Conservation (phyloP, 1,140 invertebrate species). For the Lordiphosa collinella region DNA sequence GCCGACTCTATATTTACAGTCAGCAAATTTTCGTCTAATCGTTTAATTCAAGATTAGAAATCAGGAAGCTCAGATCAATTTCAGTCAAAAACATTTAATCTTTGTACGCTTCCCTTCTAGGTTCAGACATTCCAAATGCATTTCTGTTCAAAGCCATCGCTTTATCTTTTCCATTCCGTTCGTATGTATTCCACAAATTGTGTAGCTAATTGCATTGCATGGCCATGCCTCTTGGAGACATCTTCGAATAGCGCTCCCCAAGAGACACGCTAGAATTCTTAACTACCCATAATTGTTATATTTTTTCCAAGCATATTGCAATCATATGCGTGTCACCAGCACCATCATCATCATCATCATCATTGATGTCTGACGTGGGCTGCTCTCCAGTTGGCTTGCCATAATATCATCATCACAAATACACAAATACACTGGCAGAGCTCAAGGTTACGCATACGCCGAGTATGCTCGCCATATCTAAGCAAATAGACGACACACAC, state of each 20-base stretch:
- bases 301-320: conserved; percentile 56
- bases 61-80: too few species aligned
- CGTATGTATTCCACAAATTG: conserved; percentile 30
- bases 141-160: too few species aligned
- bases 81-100: too few species aligned
- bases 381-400: conserved; percentile 30
- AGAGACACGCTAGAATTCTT: conserved; percentile 47
- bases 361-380: conserved; percentile 19
- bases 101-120: too few species aligned
- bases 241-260: conserved; percentile 12
- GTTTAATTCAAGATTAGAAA: too few species aligned
- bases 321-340: conserved; percentile 45
- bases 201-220: conserved; percentile 37
- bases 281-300: conserved; percentile 68
- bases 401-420: conserved; percentile 40
- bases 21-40: too few species aligned
- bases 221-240: conserved; percentile 15
- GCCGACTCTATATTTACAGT: too few species aligned
- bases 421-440: conserved; percentile 24
- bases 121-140: too few species aligned
- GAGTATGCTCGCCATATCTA: conserved; percentile 70
- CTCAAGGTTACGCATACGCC: conserved; percentile 75
- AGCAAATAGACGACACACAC: conserved; percentile 61
- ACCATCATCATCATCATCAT: conserved; percentile 26
- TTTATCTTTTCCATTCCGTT: conserved; percentile 6